phyloP scores from a whole-genome alignment of 2,888 invertebrate species.

The Habrosyne pyritoides region DNA sequence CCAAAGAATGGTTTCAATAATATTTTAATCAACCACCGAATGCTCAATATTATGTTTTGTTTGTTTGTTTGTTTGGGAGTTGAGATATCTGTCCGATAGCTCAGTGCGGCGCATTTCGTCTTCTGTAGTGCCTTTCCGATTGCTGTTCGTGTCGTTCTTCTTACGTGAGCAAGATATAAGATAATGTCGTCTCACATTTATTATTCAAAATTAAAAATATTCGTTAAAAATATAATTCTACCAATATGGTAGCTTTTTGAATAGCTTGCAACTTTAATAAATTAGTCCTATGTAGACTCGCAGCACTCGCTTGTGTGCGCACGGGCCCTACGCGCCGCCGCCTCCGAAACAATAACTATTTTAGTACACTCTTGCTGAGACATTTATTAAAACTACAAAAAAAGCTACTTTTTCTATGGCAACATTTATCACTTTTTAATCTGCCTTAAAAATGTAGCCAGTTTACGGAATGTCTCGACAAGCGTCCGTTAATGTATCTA shows the following conservation, averaged over 20 bases:
- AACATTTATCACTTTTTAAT: constrained; percentile 19
- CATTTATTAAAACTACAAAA: constrained; percentile 28
- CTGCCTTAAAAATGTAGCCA: constrained; percentile 7
- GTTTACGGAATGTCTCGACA: constrained; percentile 53
- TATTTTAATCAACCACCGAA: constrained; percentile 41
- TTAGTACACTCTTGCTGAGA: constrained; percentile 62
- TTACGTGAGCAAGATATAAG: constrained; percentile 23
- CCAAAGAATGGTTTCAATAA: constrained; percentile 23
- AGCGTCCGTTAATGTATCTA: constrained; percentile 50
- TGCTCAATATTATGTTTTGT: constrained; percentile 46
- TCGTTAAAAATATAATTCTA: constrained; percentile 44
- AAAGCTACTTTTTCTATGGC: constrained; percentile 9
- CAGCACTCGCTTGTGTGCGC: constrained; percentile 38
- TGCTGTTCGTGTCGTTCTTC: constrained; percentile 31
- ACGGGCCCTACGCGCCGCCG: constrained; percentile 48
- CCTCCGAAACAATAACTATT: constrained; percentile 69
- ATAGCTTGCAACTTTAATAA: constrained; percentile 32
- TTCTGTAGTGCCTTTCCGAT: constrained; percentile 62
- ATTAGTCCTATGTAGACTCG: constrained; percentile 42
- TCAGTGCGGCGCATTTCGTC: constrained; percentile 38
- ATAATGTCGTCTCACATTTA: not conserved
- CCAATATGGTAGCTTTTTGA: constrained; percentile 55
- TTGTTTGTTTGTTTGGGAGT: constrained; percentile 26
- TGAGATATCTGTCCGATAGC: constrained; percentile 16
- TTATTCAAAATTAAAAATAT: constrained; percentile 23